phyloP scores from a whole-genome alignment of 2,888 invertebrate genomes.

The Sipha maydis region DNA sequence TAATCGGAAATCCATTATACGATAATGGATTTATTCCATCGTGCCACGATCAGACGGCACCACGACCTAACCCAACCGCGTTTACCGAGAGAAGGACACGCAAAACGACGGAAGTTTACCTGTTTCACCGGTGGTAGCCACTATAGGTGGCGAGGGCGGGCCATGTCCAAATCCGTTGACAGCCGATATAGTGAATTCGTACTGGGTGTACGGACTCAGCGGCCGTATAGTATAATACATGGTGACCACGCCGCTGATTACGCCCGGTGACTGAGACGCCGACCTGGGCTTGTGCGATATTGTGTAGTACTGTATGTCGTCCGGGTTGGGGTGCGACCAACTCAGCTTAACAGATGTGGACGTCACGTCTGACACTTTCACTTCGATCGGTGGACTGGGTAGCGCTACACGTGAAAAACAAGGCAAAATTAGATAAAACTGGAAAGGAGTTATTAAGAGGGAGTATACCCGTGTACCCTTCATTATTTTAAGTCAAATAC shows the following conservation, averaged over 20 bases:
- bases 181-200: conserved; percentile 95
- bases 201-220: conserved; percentile 93
- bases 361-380: conserved; percentile 91
- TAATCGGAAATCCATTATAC: background rate
- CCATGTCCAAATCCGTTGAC: conserved; percentile 95
- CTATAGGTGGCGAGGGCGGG: conserved; percentile 85
- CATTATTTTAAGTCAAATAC: too few relatives aligned
- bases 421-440: too few relatives aligned
- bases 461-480: too few relatives aligned
- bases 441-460: too few relatives aligned
- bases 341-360: conserved; percentile 91
- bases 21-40: background rate
- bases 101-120: conserved; percentile 73
- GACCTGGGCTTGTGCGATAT: conserved; percentile 96
- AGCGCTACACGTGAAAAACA: conserved; percentile 73
- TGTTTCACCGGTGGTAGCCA: conserved; percentile 96
- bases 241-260: conserved; percentile 92
- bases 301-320: conserved; percentile 94
- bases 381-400: conserved; percentile 89
- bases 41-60: background rate
- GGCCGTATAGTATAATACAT: conserved; percentile 91
- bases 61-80: too few relatives aligned
- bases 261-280: conserved; percentile 90
- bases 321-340: conserved; percentile 90
- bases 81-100: background rate